These are phyloP conservation scores for Varroa destructor DNA, from an alignment of 1,140 invertebrate species.

Conservation along the genomic window DNA sequence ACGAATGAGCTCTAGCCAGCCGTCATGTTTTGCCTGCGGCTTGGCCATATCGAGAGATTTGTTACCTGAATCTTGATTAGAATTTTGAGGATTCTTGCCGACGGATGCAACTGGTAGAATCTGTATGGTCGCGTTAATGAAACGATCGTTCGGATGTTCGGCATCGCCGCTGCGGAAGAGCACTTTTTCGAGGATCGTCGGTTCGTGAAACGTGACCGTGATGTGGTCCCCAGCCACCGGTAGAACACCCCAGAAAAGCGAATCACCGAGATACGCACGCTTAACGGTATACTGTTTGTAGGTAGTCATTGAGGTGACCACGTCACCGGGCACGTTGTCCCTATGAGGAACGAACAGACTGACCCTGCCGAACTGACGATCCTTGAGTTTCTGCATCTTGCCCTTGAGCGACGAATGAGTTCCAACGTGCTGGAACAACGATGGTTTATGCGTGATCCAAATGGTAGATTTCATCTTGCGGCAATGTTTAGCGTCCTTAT, in stretches of 20 bases:
- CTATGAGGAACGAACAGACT: conserved; percentile 56
- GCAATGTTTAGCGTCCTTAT: conserved; percentile 72
- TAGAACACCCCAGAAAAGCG: conserved; percentile 80
- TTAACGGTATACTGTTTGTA: conserved; percentile 68
- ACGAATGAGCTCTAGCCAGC: conserved; percentile 30
- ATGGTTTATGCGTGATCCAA: conserved; percentile 77
- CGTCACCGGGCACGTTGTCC: conserved; percentile 57
- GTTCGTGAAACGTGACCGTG: conserved; percentile 55
- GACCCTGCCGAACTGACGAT: conserved; percentile 80
- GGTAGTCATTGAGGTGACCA: conserved; percentile 61
- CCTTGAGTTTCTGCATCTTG: conserved; percentile 91
- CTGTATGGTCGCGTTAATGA: conserved; percentile 78
- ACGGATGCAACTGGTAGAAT: conserved; percentile 50
- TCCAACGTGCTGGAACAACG: conserved; percentile 89
- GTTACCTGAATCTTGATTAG: conserved; percentile 28
- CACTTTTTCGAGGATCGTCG: conserved; percentile 29
- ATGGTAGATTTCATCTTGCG: conserved; percentile 60
- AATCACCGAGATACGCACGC: conserved; percentile 71
- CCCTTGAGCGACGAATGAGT: conserved; percentile 86
- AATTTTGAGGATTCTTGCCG: conserved; percentile 53
- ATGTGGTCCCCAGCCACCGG: conserved; percentile 69
- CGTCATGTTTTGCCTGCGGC: conserved; percentile 30
- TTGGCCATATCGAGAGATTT: conserved; percentile 31
- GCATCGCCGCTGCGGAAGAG: conserved; percentile 78
- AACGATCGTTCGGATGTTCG: conserved; percentile 76